phyloP scores from a whole-genome alignment of 1,140 invertebrate species.

The Lethrus apterus region DNA sequence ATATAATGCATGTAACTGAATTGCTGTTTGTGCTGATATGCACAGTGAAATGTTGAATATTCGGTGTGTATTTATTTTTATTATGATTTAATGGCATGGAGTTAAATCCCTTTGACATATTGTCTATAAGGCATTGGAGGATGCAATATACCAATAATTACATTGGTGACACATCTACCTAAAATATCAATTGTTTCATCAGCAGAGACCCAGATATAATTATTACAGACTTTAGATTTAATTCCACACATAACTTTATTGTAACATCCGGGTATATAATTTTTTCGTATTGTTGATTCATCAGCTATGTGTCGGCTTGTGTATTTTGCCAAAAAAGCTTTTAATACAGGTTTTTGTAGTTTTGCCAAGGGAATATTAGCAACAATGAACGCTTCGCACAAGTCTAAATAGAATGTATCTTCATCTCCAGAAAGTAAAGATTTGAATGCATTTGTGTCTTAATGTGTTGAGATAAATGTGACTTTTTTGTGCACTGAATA shows the following conservation, averaged over 20 bases:
- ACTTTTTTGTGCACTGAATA: no score
- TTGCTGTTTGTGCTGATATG: no score
- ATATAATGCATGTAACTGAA: no score
- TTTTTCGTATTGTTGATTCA: conserved; percentile 15
- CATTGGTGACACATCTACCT: conserved; percentile 9
- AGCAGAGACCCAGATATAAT: conserved; percentile 3
- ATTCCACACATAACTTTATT: conserved; percentile 1
- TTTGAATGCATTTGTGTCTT: no score
- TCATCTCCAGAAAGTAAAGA: no score
- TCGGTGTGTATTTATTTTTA: no score
- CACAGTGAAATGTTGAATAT: no score
- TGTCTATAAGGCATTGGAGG: no score
- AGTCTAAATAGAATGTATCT: conserved; percentile 9
- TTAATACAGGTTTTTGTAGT: conserved; percentile 1
- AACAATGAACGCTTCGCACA: conserved; percentile 9
- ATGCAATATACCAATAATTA: conserved; percentile 10
- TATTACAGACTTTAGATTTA: not conserved
- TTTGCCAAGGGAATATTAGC: conserved; percentile 14
- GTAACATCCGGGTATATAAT: conserved; percentile 16
- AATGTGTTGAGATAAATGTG: no score
- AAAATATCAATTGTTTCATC: conserved; percentile 10
- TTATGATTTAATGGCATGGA: no score
- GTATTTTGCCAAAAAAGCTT: conserved; percentile 12
- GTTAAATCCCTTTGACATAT: no score
- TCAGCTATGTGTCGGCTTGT: conserved; percentile 4